phyloP scores from a whole-genome alignment of 2,797 vertebrate species.

The Eptatretus atami region DNA sequence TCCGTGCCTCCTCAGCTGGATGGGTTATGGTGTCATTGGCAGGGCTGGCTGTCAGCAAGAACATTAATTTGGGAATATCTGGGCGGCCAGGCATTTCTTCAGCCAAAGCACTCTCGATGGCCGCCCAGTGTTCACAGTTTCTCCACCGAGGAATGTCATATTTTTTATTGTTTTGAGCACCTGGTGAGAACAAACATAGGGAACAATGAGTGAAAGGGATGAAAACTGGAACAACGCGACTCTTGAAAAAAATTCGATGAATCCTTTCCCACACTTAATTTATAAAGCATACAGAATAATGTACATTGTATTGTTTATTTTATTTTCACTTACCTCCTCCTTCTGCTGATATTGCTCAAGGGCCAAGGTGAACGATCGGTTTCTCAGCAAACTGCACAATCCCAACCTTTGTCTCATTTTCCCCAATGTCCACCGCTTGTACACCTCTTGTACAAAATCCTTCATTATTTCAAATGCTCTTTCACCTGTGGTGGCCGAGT shows the following conservation, averaged over 20 bases:
- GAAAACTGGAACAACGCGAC: no score
- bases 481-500: slow-evolving; percentile 33
- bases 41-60: slow-evolving; percentile 54
- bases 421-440: slow-evolving; percentile 19
- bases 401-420: slow-evolving; percentile 24
- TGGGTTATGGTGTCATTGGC: slow-evolving; percentile 45
- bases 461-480: slow-evolving; percentile 32
- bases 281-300: no score
- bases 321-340: no score
- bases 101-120: slow-evolving; percentile 13
- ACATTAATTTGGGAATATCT: slow-evolving; percentile 33
- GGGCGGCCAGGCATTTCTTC: background rate
- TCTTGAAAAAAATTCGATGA: no score
- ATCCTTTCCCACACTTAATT: no score
- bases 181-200: slow-evolving; percentile 17
- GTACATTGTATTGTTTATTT: no score
- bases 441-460: slow-evolving; percentile 36
- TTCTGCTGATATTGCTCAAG: slow-evolving; percentile 12
- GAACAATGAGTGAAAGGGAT: no score
- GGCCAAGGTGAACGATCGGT: slow-evolving; percentile 32
- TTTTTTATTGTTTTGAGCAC: slow-evolving; percentile 24
- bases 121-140: slow-evolving; percentile 40
- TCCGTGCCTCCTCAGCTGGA: slow-evolving; percentile 13
- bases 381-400: slow-evolving; percentile 48
- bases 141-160: slow-evolving; percentile 36